These are phyloP conservation scores for Conus betulinus DNA, from an alignment of 1,140 invertebrate genomes.

Conservation along the genomic window DNA sequence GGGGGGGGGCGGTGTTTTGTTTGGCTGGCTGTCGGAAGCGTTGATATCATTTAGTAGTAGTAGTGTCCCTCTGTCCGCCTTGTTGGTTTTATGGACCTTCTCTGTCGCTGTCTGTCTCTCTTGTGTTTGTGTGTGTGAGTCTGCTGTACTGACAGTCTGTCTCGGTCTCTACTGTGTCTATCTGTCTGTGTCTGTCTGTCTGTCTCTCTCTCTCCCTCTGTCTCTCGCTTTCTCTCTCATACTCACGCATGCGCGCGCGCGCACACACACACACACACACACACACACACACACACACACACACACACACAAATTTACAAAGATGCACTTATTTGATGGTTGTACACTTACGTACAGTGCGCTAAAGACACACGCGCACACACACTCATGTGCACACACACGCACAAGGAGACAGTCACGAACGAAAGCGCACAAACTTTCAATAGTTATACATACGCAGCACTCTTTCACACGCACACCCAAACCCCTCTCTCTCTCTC, in stretches of 20 bases:
- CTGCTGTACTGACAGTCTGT: background rate
- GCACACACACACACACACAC: slow-evolving; percentile 7
- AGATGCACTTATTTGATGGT: background rate
- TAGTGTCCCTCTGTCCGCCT: background rate
- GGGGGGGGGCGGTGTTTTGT: slow-evolving; percentile 56
- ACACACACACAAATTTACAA: background rate
- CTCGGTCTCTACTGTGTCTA: too few species aligned
- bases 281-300: slow-evolving; percentile 9
- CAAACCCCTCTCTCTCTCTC: too few species aligned
- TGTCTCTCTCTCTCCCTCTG: background rate
- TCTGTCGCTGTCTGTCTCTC: background rate
- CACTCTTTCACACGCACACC: too few species aligned
- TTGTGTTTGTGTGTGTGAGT: background rate
- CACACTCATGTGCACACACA: background rate
- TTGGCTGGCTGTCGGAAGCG: background rate
- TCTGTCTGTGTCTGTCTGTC: too few species aligned
- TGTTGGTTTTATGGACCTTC: background rate
- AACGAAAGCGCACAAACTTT: background rate
- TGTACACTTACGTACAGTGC: background rate
- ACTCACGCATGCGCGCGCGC: background rate
- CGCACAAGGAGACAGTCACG: background rate
- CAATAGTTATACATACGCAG: background rate
- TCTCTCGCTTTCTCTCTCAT: background rate
- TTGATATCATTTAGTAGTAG: background rate
- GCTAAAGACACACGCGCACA: slow-evolving; percentile 7